Conservation (phyloP, 2,113 vertebrate genomes). For the Sitta europaea region DNA sequence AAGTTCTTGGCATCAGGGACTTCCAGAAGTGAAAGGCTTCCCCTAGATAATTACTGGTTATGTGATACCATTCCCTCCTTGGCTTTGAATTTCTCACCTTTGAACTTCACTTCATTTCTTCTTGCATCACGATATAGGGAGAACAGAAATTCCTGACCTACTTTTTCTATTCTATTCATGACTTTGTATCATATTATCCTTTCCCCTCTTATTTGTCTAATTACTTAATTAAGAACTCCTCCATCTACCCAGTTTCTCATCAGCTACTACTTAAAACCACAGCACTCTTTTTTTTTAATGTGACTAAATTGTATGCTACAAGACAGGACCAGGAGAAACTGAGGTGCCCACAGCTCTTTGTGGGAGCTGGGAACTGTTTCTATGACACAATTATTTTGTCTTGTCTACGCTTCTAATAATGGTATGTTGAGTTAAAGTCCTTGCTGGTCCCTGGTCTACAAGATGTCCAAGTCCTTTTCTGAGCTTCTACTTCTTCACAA, state of each 20-base stretch:
- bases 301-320: background rate
- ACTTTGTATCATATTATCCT: slow-evolving; percentile 19
- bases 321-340: background rate
- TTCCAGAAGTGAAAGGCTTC: background rate
- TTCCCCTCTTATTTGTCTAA: slow-evolving; percentile 43
- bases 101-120: slow-evolving; percentile 36
- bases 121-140: background rate
- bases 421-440: background rate
- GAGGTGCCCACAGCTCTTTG: background rate
- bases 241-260: slow-evolving; percentile 38
- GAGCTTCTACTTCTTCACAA: background rate
- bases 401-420: background rate
- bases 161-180: slow-evolving; percentile 8
- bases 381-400: background rate
- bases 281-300: background rate
- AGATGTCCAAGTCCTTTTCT: background rate
- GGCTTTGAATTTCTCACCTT: slow-evolving; percentile 45
- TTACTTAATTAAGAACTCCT: slow-evolving; percentile 42
- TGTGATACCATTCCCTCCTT: background rate
- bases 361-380: background rate
- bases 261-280: slow-evolving; percentile 15
- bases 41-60: background rate
- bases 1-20: slow-evolving; percentile 2
- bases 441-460: background rate
- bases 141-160: slow-evolving; percentile 44